A percentile compares a stretch with the other conserved stretches of the same genome.
These are phyloP conservation scores for Drosophila multiciliata DNA, from an alignment of 2,888 invertebrate genomes.

Conservation along the genomic window DNA sequence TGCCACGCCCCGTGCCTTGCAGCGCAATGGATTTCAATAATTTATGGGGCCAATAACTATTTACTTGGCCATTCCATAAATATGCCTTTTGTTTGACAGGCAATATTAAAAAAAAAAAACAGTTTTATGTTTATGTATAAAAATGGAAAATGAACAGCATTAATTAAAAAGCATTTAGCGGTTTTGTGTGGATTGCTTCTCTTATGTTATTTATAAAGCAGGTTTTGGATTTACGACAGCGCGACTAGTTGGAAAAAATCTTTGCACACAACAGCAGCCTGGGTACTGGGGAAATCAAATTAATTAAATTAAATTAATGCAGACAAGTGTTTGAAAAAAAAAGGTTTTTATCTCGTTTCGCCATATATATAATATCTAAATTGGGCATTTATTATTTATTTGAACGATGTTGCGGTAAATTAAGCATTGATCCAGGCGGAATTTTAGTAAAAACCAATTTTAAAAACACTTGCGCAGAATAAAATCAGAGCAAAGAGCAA, in stretches of 20 bases:
- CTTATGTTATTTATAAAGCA: slow-evolving; percentile 53
- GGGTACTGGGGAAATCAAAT: slow-evolving; percentile 49
- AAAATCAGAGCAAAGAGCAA: slow-evolving; percentile 54
- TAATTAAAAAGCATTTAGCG: slow-evolving; percentile 72
- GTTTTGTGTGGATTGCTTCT: slow-evolving; percentile 40
- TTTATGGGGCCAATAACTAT: slow-evolving; percentile 62
- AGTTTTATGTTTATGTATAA: slow-evolving; percentile 19
- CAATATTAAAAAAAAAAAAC: slow-evolving; percentile 39
- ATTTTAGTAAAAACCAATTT: slow-evolving; percentile 31
- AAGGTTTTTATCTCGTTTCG: slow-evolving; percentile 13
- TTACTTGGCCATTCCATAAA: slow-evolving; percentile 59
- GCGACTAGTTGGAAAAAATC: slow-evolving; percentile 75
- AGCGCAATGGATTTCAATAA: slow-evolving; percentile 45
- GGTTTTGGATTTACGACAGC: slow-evolving; percentile 51
- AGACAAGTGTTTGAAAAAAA: slow-evolving; percentile 6
- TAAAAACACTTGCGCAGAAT: slow-evolving; percentile 12
- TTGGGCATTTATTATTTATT: not conserved
- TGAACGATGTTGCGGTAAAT: not conserved
- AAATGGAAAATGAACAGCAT: slow-evolving; percentile 53
- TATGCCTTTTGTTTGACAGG: slow-evolving; percentile 63
- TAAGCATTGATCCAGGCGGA: slow-evolving; percentile 19
- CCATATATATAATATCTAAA: slow-evolving; percentile 1
- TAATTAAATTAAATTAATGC: slow-evolving; percentile 39
- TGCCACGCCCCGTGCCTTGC: slow-evolving; percentile 27
- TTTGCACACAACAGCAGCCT: slow-evolving; percentile 81